phyloP scores from a whole-genome alignment of 2,797 vertebrate genomes.

The Novumbra hubbsi region DNA sequence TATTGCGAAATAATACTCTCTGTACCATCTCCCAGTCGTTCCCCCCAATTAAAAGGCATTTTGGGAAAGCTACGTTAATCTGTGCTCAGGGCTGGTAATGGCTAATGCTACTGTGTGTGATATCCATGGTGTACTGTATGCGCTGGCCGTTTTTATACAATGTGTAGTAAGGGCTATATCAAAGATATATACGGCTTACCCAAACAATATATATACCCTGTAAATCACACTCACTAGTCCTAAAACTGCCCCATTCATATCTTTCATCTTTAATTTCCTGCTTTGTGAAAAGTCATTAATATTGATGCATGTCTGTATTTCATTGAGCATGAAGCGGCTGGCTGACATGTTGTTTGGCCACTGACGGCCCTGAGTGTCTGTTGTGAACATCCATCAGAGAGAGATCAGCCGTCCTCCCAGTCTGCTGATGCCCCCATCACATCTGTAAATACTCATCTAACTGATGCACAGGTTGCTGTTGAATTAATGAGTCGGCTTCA shows the following conservation, averaged over 20 bases:
- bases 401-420: conserved; percentile 18
- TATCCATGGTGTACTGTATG: conserved; percentile 14
- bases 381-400: conserved; percentile 37
- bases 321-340: conserved; percentile 17
- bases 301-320: conserved; percentile 37
- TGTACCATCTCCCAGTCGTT: conserved; percentile 21
- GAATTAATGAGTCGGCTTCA: conserved; percentile 71
- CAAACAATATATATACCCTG: not conserved
- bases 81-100: conserved; percentile 21
- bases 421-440: conserved; percentile 57
- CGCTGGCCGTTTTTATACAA: conserved; percentile 2
- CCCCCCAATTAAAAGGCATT: conserved; percentile 30
- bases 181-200: not conserved
- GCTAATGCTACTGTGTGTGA: conserved; percentile 13
- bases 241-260: not conserved
- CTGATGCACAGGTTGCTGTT: conserved; percentile 66
- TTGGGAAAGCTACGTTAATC: conserved; percentile 33
- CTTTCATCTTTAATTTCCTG: conserved; percentile 27
- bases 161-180: not conserved
- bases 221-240: not conserved
- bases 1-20: conserved; percentile 18
- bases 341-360: conserved; percentile 38
- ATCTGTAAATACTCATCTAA: conserved; percentile 71
- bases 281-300: conserved; percentile 31
- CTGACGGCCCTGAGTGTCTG: conserved; percentile 27